Evolutionary conservation across 2,113 vertebrate species (phyloP), one percentile per base, ranked within the genome.

Genomic region (Vidua chalybeata): DNA sequence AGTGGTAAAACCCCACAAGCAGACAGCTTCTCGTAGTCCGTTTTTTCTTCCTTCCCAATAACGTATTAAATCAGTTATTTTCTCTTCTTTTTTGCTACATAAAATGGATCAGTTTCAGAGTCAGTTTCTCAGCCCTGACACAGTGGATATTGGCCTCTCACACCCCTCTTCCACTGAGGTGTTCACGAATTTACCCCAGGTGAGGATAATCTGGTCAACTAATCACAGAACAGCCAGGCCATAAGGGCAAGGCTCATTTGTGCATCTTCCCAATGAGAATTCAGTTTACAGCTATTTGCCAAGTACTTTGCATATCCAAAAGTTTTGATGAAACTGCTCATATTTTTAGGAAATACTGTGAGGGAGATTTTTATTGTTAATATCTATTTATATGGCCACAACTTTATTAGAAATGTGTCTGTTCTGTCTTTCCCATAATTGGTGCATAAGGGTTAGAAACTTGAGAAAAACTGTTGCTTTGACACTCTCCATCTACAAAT

Each of bases 51-150:
- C 33, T 33, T 35, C n/a, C 11, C 6, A 3, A 8, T 5, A 27
- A 6, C 2, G 2, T 54, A 30, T 52, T 45, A 48, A 10, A 85
- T 19, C 4, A 14, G 6, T 43, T 51, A 9, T 27, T 11, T 54
- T 33, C 35, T 43, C 11, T 5, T 35, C 35, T 33, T 39, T 27
- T 35, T 27, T 17, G 2, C 13, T 43, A 5, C 3, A 75, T 26
- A 64, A 67, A 75, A 68, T 3, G 0, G 7, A 31, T 5, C 14
- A 0, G 0, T 56, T 41, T 18, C 46, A 27, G 28, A 33, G 58
- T 2, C 27, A 19, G 30, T 10, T 17, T n/a, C 23, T 59, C 35
- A 43, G 30, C 41, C 10, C 43, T 23, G 24, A 8, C 67, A 6
- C 35, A 8, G 4, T 2, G 18, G 5, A 61, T 69, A 35, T 6